phyloP scores from a whole-genome alignment of 2,797 vertebrate species.

The Hephaestus fuliginosus region DNA sequence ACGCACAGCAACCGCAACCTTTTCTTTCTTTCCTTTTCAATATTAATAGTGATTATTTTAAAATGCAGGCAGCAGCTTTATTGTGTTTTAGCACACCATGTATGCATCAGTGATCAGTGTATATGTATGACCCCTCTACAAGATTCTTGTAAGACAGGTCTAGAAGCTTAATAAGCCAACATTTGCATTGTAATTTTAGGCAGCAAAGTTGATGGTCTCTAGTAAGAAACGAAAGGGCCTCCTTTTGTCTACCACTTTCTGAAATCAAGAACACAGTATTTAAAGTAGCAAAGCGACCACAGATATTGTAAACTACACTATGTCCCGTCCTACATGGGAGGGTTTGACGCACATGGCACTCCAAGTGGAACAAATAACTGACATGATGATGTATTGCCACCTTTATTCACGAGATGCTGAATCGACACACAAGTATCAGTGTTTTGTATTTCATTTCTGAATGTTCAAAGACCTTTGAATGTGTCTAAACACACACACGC shows the following conservation, averaged over 20 bases:
- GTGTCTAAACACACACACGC: conserved; percentile 7
- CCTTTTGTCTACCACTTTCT: neutral
- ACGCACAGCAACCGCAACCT: too few species aligned
- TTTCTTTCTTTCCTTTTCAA: too few species aligned
- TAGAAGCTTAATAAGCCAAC: too few species aligned
- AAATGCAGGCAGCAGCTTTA: neutral
- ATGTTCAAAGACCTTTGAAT: too few species aligned
- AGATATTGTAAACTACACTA: neutral
- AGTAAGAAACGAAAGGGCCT: neutral
- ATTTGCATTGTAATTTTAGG: neutral
- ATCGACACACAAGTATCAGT: too few species aligned
- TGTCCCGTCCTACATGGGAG: neutral
- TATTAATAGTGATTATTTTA: too few species aligned
- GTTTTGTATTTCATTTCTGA: too few species aligned
- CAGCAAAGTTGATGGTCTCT: neutral
- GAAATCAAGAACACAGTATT: neutral
- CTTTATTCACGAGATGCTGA: too few species aligned
- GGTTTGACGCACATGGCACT: neutral
- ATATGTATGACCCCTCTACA: too few species aligned
- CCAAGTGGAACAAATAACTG: too few species aligned
- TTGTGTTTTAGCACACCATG: neutral
- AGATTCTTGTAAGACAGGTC: too few species aligned
- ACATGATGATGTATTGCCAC: too few species aligned
- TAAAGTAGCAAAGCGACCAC: neutral
- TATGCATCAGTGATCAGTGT: neutral